Evolutionary conservation across 1,140 invertebrate species (phyloP), one percentile per base, ranked within the genome.

Genomic region (Lasioglossum albipes): DNA sequence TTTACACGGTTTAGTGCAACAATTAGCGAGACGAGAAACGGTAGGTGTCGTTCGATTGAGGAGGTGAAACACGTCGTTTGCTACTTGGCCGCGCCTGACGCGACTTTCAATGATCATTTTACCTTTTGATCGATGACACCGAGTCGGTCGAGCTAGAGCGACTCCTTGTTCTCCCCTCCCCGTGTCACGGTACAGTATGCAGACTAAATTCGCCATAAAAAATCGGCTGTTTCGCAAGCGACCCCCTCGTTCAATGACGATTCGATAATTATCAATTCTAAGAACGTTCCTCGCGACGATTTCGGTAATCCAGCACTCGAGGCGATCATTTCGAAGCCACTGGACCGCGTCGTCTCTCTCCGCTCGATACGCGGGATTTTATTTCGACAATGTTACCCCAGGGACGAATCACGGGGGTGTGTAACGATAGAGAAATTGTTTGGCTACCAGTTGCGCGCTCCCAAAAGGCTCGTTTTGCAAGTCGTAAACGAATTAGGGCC

Each of bases 371-470:
- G 42, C 45, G 31, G 41, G 71, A 75, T 83, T 85, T 86, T 79
- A 75, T 75, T 79, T 79, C 59, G 66, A 54, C 80, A 18, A 71
- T 67, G 65, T 22, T 54, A 75, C 86, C 79, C 85, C 57, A 81
- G 85, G 85, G 85, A 87, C 76, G 71, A 68, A 31, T n/a, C 69
- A 79, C 71, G 79, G 64, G 83, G 86, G 70, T 77, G 86, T 68
- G 78, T 84, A 72, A 74, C 86, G 79, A 69, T 72, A 86, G 75
- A 84, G 79, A 86, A 85, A 86, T 84, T 90, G 90, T 92, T 92
- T 92, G 91, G 86, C 91, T 92, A 92, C 91, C 88, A 92, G 91
- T 92, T 92, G 91, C 89, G 81, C 87, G 82, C 86, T 92, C 91
- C 91, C 91, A 89, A 84, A 90, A 91, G 91, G 83, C 91, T 92